phyloP scores from a whole-genome alignment of 2,797 vertebrate genomes.

The Pseudochirops cupreus region DNA sequence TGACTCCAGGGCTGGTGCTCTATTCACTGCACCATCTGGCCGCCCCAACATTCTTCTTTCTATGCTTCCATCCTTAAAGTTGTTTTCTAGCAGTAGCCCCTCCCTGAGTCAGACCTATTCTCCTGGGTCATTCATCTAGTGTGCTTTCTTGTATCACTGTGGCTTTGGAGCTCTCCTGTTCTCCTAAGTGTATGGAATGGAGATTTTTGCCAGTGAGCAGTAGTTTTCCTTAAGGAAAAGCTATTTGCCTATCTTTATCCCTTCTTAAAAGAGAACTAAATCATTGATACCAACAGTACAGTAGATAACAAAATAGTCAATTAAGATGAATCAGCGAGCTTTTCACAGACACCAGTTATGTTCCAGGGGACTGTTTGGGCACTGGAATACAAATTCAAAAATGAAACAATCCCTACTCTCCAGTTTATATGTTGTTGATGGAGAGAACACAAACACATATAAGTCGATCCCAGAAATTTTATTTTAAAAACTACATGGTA shows the following conservation, averaged over 20 bases:
- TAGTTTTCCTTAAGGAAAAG: constrained; percentile 32
- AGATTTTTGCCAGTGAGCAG: background rate
- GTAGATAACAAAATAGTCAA: background rate
- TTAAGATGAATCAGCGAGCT: background rate
- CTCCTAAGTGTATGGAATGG: background rate
- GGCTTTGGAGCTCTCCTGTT: too few relatives aligned
- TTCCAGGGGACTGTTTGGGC: background rate
- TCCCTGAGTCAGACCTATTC: background rate
- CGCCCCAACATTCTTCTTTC: background rate
- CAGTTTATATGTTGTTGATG: background rate
- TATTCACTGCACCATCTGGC: too few relatives aligned
- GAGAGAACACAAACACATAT: too few relatives aligned
- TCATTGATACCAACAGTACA: background rate
- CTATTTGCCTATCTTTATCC: constrained; percentile 16
- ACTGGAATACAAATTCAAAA: background rate
- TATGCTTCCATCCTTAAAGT: background rate
- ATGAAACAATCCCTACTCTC: background rate
- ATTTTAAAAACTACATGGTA: background rate
- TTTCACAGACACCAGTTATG: too few relatives aligned
- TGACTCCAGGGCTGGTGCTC: too few relatives aligned
- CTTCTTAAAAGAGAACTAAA: background rate
- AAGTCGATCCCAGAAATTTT: background rate
- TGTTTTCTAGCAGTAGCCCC: background rate
- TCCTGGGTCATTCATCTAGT: background rate
- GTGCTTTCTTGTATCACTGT: background rate